These are phyloP conservation scores for Chaetodon trifasciatus DNA, from an alignment of 2,797 vertebrate species.

Conservation along the genomic window DNA sequence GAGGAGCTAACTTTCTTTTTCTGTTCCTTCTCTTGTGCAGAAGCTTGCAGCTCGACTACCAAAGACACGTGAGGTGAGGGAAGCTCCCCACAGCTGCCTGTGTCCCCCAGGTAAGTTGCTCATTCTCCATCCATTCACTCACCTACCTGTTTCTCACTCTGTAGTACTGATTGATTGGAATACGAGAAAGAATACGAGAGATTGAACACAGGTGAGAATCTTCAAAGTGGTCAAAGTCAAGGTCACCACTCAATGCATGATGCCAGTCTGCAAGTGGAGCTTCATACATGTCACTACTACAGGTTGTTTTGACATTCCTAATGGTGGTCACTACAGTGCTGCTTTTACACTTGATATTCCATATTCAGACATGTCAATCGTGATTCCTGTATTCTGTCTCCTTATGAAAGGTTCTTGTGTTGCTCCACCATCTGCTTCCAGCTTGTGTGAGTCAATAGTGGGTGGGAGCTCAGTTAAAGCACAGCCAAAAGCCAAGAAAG, in stretches of 20 bases:
- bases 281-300: not conserved
- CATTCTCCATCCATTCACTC: not conserved
- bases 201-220: not conserved
- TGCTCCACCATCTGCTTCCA: not conserved
- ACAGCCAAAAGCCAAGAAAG: not conserved
- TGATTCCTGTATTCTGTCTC: not conserved
- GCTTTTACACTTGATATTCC: not conserved
- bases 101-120: slow-evolving; percentile 85
- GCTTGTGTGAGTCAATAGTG: not conserved
- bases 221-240: not conserved
- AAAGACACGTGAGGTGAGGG: slow-evolving; percentile 81
- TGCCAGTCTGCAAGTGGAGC: not conserved
- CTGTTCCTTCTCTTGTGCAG: slow-evolving; percentile 59
- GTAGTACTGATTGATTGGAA: not conserved
- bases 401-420: not conserved
- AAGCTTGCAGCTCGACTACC: slow-evolving; percentile 83
- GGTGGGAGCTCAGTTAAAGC: not conserved
- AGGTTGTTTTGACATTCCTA: not conserved
- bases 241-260: not conserved
- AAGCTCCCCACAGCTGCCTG: slow-evolving; percentile 81
- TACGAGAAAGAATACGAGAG: not conserved
- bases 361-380: not conserved
- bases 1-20: not conserved
- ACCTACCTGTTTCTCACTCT: not conserved
- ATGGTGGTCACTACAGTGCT: not conserved